A percentile compares a stretch with the other conserved stretches of the same genome.
phyloP scores from a whole-genome alignment of 1,140 invertebrate species.

The Sycophaga agraensis region DNA sequence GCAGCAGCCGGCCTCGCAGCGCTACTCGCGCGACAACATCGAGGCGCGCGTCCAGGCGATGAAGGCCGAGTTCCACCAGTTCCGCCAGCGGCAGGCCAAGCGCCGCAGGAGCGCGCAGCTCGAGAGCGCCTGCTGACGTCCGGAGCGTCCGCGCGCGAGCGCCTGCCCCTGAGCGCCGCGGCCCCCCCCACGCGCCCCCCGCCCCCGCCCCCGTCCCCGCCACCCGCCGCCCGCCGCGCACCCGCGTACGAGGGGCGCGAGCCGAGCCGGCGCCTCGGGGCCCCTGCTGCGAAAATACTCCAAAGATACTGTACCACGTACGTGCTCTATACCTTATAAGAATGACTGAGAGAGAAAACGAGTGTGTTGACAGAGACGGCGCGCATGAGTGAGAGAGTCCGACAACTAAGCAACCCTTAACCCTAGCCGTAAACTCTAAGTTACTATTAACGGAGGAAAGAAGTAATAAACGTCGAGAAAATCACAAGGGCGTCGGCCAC shows the following conservation, averaged over 20 bases:
- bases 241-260: conserved; percentile 14
- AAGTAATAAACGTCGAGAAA: conserved; percentile 23
- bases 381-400: conserved; percentile 38
- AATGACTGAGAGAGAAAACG: no score
- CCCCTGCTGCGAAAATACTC: conserved; percentile 43
- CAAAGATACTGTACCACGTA: conserved; percentile 54
- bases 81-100: conserved; percentile 81
- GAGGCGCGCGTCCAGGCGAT: conserved; percentile 90
- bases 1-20: conserved; percentile 36
- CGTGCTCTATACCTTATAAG: conserved; percentile 51
- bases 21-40: conserved; percentile 69
- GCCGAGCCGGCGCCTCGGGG: no score
- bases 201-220: conserved; percentile 6
- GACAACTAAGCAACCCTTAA: conserved; percentile 41
- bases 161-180: no score
- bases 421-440: conserved; percentile 50
- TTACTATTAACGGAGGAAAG: conserved; percentile 42
- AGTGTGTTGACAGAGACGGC: no score
- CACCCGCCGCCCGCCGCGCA: conserved; percentile 1
- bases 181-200: not conserved
- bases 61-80: conserved; percentile 94
- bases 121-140: conserved; percentile 73
- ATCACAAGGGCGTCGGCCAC: no score
- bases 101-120: conserved; percentile 68
- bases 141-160: not conserved